Percentiles rank a stretch among this genome's conserved stretches.
Conservation (phyloP, 1,140 invertebrate genomes). For the Brachionus koreanus region DNA sequence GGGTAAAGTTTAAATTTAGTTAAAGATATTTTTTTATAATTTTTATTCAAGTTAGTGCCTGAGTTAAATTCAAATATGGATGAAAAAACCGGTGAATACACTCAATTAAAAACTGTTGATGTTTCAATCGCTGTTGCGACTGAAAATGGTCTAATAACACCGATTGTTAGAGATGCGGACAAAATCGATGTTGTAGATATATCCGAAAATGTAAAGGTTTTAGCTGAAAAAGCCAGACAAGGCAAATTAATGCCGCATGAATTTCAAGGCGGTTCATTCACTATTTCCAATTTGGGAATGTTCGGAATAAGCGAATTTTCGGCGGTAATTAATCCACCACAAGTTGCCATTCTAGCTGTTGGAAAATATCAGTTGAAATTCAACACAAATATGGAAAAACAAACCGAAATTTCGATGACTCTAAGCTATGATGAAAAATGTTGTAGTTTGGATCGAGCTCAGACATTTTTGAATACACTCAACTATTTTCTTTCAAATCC, state of each 20-base stretch:
- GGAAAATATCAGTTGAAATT: conserved; percentile 30
- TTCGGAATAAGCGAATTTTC: conserved; percentile 74
- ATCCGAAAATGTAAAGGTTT: conserved; percentile 28
- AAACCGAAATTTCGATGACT: conserved; percentile 20
- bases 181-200: conserved; percentile 52
- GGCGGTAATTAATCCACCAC: conserved; percentile 70
- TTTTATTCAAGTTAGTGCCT: conserved; percentile 2
- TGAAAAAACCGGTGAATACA: conserved; percentile 33
- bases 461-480: conserved; percentile 17
- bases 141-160: conserved; percentile 89
- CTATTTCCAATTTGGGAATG: conserved; percentile 96
- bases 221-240: conserved; percentile 84
- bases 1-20: not conserved
- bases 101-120: conserved; percentile 80
- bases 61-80: conserved; percentile 38
- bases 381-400: conserved; percentile 8
- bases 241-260: conserved; percentile 92
- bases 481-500: conserved; percentile 36
- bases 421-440: conserved; percentile 32
- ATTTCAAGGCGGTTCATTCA: conserved; percentile 74
- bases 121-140: conserved; percentile 95
- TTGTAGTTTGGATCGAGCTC: not conserved
- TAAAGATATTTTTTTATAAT: not conserved
- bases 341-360: conserved; percentile 53
- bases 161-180: conserved; percentile 90